Percentiles rank a stretch among this genome's conserved stretches.
phyloP scores from a whole-genome alignment of 2,888 invertebrate species.

The Synergus itoensis region DNA sequence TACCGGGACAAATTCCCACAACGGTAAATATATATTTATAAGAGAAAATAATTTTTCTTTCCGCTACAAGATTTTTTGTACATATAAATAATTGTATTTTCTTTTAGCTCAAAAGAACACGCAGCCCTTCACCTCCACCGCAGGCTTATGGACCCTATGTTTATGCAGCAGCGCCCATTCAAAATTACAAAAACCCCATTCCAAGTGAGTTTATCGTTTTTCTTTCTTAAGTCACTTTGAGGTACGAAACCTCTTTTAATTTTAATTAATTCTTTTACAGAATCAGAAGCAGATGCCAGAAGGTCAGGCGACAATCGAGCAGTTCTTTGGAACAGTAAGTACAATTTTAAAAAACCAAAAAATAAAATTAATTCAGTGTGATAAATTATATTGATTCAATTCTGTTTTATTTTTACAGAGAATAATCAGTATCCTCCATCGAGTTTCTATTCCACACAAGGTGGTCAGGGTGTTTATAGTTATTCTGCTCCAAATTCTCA shows the following conservation, averaged over 20 bases:
- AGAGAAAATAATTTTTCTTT: neutral
- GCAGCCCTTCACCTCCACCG: constrained; percentile 83
- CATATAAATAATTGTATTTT: constrained; percentile 14
- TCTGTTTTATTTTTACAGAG: constrained; percentile 63
- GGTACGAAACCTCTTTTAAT: neutral
- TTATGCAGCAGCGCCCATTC: constrained; percentile 80
- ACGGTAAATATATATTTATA: constrained; percentile 68
- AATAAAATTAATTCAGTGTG: neutral
- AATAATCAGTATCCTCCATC: constrained; percentile 76
- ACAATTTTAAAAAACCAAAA: constrained; percentile 5
- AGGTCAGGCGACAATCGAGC: constrained; percentile 89
- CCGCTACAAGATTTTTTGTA: constrained; percentile 23
- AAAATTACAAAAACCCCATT: constrained; percentile 82
- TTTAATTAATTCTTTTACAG: constrained; percentile 78
- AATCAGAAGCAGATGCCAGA: constrained; percentile 89
- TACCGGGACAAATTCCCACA: constrained; percentile 75
- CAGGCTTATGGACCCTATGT: constrained; percentile 79
- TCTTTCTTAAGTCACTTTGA: neutral
- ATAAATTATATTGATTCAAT: neutral
- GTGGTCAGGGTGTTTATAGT: constrained; percentile 75
- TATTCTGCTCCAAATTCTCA: constrained; percentile 74
- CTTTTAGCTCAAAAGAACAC: constrained; percentile 79
- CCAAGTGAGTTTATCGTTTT: constrained; percentile 79
- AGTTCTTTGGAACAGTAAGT: constrained; percentile 93
- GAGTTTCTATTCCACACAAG: constrained; percentile 73